These are phyloP conservation scores for Vidua chalybeata DNA, from an alignment of 2,113 vertebrate genomes.

Conservation along the genomic window DNA sequence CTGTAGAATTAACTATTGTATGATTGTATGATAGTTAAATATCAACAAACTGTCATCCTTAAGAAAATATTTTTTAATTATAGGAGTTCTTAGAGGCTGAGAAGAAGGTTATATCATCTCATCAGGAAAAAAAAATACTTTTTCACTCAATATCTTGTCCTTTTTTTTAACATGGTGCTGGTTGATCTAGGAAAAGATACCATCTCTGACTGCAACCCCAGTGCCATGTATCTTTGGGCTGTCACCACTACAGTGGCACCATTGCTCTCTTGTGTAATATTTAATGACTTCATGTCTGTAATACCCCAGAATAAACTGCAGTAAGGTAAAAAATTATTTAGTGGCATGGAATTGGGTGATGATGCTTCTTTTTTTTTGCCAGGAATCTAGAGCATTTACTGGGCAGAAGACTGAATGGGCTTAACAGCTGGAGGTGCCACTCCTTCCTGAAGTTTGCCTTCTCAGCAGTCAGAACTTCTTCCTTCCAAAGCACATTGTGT, in stretches of 20 bases:
- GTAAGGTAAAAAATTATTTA: not conserved
- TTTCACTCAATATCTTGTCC: not conserved
- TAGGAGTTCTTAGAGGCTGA: not conserved
- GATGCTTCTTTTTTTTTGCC: not conserved
- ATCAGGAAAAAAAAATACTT: not conserved
- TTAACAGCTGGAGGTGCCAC: not conserved
- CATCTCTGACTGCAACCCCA: not conserved
- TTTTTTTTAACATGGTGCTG: not conserved
- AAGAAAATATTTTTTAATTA: not conserved
- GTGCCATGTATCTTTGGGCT: not conserved
- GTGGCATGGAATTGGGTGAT: not conserved
- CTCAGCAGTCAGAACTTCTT: not conserved
- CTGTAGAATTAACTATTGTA: not conserved
- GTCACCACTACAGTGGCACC: not conserved
- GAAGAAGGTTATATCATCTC: not conserved
- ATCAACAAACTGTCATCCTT: not conserved
- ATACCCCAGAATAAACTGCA: not conserved
- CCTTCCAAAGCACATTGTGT: not conserved
- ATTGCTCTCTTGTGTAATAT: not conserved
- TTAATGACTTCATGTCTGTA: not conserved
- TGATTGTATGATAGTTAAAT: not conserved
- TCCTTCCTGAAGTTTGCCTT: not conserved
- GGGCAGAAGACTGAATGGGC: not conserved
- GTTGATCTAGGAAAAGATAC: not conserved
- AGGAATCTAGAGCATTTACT: not conserved